A percentile compares a stretch with the other conserved stretches of the same genome.
Evolutionary conservation across 2,113 vertebrate genomes (phyloP).

Genomic region (Hemibagrus wyckioides): DNA sequence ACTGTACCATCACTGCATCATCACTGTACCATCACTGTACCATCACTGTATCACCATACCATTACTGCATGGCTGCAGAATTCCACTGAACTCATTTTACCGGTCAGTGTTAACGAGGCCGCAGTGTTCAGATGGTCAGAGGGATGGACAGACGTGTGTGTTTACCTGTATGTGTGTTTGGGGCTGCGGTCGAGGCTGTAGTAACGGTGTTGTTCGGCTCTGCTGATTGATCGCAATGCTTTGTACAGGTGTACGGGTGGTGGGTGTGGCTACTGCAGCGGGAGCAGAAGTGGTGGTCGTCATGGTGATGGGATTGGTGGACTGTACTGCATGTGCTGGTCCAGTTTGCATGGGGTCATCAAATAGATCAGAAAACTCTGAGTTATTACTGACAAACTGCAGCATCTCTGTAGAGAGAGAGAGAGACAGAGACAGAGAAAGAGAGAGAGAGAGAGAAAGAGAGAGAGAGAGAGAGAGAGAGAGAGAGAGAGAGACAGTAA

Average conservation of each 20-base stretch:
- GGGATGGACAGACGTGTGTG: too few relatives aligned
- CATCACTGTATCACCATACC: too few relatives aligned
- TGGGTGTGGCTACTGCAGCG: slow-evolving; percentile 62
- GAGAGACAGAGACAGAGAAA: slow-evolving; percentile 27
- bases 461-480: slow-evolving; percentile 44
- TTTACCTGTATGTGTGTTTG: slow-evolving; percentile 60
- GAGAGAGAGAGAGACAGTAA: background rate
- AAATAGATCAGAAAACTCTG: slow-evolving; percentile 92
- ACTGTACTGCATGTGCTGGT: slow-evolving; percentile 35
- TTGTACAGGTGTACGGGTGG: slow-evolving; percentile 69
- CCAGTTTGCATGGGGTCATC: slow-evolving; percentile 73
- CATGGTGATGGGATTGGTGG: slow-evolving; percentile 56
- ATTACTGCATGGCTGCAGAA: background rate
- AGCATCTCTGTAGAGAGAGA: slow-evolving; percentile 85
- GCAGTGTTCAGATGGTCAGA: too few relatives aligned
- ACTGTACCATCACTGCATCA: too few relatives aligned
- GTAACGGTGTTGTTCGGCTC: slow-evolving; percentile 77
- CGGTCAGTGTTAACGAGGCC: background rate
- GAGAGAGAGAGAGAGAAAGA: slow-evolving; percentile 45
- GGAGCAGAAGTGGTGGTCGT: slow-evolving; percentile 63
- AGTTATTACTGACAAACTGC: slow-evolving; percentile 96
- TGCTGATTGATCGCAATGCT: slow-evolving; percentile 54
- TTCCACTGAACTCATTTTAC: background rate
- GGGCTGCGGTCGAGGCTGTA: slow-evolving; percentile 82
- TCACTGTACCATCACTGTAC: too few relatives aligned